Conservation (phyloP, 2,888 invertebrate genomes). For the Drosophila anomalipes region DNA sequence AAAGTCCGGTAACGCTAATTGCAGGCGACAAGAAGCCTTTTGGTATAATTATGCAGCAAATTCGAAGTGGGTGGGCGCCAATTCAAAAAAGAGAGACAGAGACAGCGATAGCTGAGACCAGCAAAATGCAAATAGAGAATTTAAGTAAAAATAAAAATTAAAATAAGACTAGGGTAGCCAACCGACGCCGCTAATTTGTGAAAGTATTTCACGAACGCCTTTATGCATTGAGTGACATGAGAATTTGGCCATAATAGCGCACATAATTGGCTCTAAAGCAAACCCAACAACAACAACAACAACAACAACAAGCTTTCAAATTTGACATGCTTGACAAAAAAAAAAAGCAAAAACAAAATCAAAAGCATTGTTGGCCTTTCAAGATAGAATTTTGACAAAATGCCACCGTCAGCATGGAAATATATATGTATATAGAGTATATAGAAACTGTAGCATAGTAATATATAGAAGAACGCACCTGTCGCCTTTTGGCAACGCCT, state of each 20-base stretch:
- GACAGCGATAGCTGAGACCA: background rate
- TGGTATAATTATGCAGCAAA: slow-evolving; percentile 69
- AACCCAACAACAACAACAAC: slow-evolving; percentile 2
- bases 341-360: slow-evolving; percentile 6
- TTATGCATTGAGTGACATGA: slow-evolving; percentile 77
- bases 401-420: slow-evolving; percentile 52
- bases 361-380: slow-evolving; percentile 56
- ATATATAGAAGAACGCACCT: slow-evolving; percentile 66
- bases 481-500: slow-evolving; percentile 69
- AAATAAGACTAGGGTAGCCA: slow-evolving; percentile 28
- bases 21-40: slow-evolving; percentile 71
- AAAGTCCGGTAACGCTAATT: slow-evolving; percentile 62
- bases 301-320: slow-evolving; percentile 52
- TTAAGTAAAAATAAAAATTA: slow-evolving; percentile 49
- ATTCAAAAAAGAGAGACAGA: slow-evolving; percentile 14
- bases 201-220: slow-evolving; percentile 72
- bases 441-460: slow-evolving; percentile 23
- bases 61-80: slow-evolving; percentile 76
- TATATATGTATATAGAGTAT: slow-evolving; percentile 34
- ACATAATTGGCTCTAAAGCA: slow-evolving; percentile 73
- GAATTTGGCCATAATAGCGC: slow-evolving; percentile 79
- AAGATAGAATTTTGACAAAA: slow-evolving; percentile 40
- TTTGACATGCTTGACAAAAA: slow-evolving; percentile 50
- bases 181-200: slow-evolving; percentile 73
- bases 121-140: slow-evolving; percentile 65